Evolutionary conservation across 2,888 invertebrate species (phyloP), one percentile per base, ranked within the genome.

Genomic region (Pecten maximus): DNA sequence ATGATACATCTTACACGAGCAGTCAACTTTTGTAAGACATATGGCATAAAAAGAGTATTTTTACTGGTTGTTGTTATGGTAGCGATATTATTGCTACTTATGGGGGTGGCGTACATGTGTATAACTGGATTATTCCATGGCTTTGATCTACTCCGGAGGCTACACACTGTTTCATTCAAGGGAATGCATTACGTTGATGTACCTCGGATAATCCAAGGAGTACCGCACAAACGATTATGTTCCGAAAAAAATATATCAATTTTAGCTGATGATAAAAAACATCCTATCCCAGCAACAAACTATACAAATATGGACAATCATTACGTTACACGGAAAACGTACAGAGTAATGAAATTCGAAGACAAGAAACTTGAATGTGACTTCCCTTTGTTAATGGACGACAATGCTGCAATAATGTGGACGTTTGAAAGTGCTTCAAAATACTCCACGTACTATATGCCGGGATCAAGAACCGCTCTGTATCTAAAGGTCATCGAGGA

Each of bases 331-430:
- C 1, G 23, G 6, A 60, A 3, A 16, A 60, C 60, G 4, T 60
- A 60, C n/a, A 60, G 23, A 60, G 60, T 60, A n/a, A 60, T 60
- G 60, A 60, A 60, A n/a, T 60, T 60, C 19, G 60, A 60, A 23
- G 60, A 60, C 60, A 60, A n/a, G n/a, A 23, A 60, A 60, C 60
- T 60, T 60, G 2, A 23, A 60, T 60, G 60, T n/a, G 60, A 60
- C 60, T n/a, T 16, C 23, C 23, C 60, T 8, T 4, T n/a, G 23
- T 23, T 23, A 2, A 60, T n/a, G 60, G 2, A 8, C n/a, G n/a
- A 60, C 23, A 60, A 60, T 23, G 23, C 6, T 16, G 23, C 6
- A 60, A n/a, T 60, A 23, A 23, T 60, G 60, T 60, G 60, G 60
- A 60, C 19, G 23, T 60, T 60, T 60, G 23, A n/a, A 16, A 23